A percentile compares a stretch with the other conserved stretches of the same genome.
Conservation (phyloP, 2,888 invertebrate species). For the Eupithecia insigniata region DNA sequence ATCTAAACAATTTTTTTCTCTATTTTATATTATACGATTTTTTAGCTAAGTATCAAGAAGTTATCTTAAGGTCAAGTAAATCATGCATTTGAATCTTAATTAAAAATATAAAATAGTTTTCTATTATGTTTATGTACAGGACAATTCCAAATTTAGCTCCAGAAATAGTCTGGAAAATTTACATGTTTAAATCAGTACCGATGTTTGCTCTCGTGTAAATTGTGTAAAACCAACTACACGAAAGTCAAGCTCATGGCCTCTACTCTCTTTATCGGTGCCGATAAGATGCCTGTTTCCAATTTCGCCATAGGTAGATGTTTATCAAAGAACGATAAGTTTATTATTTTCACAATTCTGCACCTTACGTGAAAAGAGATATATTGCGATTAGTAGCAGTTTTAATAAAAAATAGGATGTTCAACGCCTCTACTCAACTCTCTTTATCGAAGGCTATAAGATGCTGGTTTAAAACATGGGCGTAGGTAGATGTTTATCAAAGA, state of each 20-base stretch:
- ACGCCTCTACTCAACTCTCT: background rate
- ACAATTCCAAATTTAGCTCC: too few relatives aligned
- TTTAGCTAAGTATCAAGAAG: too few relatives aligned
- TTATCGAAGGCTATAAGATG: background rate
- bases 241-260: background rate
- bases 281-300: background rate
- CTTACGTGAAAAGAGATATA: background rate
- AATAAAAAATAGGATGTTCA: too few relatives aligned
- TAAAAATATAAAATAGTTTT: too few relatives aligned
- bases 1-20: too few relatives aligned
- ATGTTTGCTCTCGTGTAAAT: background rate
- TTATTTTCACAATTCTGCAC: background rate
- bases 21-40: too few relatives aligned
- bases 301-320: background rate
- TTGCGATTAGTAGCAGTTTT: too few relatives aligned
- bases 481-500: background rate
- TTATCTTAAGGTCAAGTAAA: too few relatives aligned
- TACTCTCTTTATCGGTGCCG: background rate
- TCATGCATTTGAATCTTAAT: too few relatives aligned
- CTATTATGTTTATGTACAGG: too few relatives aligned
- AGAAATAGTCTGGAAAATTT: too few relatives aligned
- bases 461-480: background rate
- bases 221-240: background rate
- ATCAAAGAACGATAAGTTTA: background rate
- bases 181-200: too few relatives aligned